Evolutionary conservation across 1,140 invertebrate species (phyloP).

Genomic region (Wiebesia pumilae): DNA sequence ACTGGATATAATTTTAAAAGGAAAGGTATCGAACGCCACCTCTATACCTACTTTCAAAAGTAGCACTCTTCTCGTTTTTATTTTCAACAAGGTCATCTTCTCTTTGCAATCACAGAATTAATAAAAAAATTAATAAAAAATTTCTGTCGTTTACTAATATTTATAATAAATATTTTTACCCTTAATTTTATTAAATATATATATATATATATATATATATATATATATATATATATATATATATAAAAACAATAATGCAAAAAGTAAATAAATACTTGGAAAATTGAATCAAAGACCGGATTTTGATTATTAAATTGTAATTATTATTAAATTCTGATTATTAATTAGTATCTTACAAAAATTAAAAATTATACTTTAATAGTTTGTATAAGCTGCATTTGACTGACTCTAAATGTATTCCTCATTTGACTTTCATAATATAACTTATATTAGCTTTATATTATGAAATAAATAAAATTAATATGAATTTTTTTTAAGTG

Average conservation of each 20-base stretch:
- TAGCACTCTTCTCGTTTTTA: constrained; percentile 37
- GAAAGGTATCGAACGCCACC: constrained; percentile 23
- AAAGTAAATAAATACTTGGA: too few relatives aligned
- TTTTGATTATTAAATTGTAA: too few relatives aligned
- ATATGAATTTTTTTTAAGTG: too few relatives aligned
- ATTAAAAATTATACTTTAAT: neutral
- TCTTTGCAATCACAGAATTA: neutral
- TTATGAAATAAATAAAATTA: too few relatives aligned
- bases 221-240: too few relatives aligned
- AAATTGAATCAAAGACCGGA: too few relatives aligned
- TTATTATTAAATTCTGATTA: neutral
- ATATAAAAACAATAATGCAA: too few relatives aligned
- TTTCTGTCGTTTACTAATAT: neutral
- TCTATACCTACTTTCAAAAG: constrained; percentile 52
- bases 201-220: too few relatives aligned
- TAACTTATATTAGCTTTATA: neutral
- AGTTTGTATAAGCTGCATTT: neutral
- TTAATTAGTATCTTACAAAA: neutral
- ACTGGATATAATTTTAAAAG: constrained; percentile 5
- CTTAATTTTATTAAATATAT: too few relatives aligned
- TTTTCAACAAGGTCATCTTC: neutral
- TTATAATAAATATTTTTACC: too few relatives aligned
- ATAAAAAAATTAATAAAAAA: neutral
- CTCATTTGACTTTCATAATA: neutral
- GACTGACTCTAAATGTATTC: neutral